These are phyloP conservation scores for Drosophila nr. perissopoda DNA, from an alignment of 2,888 invertebrate species.

Conservation along the genomic window DNA sequence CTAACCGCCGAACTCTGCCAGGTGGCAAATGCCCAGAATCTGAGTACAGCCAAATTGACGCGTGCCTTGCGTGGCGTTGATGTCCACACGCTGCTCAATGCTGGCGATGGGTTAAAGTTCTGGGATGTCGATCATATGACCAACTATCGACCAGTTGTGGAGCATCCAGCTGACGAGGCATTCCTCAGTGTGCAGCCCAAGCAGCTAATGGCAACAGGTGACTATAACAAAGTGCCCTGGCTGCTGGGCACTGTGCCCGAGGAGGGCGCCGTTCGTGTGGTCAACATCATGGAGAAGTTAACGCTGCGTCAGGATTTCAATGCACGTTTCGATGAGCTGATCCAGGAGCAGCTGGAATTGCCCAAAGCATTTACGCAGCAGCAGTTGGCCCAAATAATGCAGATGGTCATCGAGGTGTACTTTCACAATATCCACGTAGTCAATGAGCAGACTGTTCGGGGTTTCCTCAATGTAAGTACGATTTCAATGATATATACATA, in stretches of 20 bases:
- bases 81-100: slow-evolving; percentile 82
- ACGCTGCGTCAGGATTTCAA: slow-evolving; percentile 78
- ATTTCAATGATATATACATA: neutral
- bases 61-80: slow-evolving; percentile 84
- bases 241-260: slow-evolving; percentile 85
- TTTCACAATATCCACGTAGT: slow-evolving; percentile 74
- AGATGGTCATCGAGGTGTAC: slow-evolving; percentile 70
- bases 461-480: slow-evolving; percentile 74
- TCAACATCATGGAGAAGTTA: slow-evolving; percentile 80
- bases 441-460: slow-evolving; percentile 69
- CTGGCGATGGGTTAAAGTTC: slow-evolving; percentile 85
- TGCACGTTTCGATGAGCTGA: slow-evolving; percentile 73
- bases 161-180: slow-evolving; percentile 81
- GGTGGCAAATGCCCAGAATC: slow-evolving; percentile 76
- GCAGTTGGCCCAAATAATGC: slow-evolving; percentile 49
- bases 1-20: slow-evolving; percentile 84
- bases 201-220: slow-evolving; percentile 83
- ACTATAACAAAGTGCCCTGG: slow-evolving; percentile 85
- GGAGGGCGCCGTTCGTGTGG: slow-evolving; percentile 86
- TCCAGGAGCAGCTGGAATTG: slow-evolving; percentile 81
- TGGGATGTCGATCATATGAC: slow-evolving; percentile 86
- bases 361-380: slow-evolving; percentile 43
- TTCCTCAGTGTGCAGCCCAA: slow-evolving; percentile 85
- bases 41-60: slow-evolving; percentile 82
- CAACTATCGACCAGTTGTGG: slow-evolving; percentile 85